Evolutionary conservation across 2,113 vertebrate genomes (phyloP).

Genomic region (Lipophrys pholis): DNA sequence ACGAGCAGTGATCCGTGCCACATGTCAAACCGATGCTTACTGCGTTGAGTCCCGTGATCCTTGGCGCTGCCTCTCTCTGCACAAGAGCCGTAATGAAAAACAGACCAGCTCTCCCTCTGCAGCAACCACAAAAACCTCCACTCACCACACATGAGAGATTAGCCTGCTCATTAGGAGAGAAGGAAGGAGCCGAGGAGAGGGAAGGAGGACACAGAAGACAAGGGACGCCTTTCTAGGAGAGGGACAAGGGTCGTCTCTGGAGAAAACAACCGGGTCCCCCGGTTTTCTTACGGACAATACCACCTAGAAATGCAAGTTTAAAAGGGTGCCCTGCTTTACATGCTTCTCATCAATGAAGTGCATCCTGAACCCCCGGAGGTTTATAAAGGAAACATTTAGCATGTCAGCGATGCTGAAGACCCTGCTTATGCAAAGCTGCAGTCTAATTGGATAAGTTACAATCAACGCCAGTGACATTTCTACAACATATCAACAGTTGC

Average conservation of each 20-base stretch:
- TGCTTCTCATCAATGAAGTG: constrained; percentile 9
- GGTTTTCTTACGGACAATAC: constrained; percentile 31
- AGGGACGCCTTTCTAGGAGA: constrained; percentile 49
- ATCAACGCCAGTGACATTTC: constrained; percentile 38
- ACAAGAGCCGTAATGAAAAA: constrained; percentile 72
- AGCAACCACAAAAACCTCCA: constrained; percentile 67
- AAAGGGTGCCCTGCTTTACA: constrained; percentile 37
- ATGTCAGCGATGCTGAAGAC: constrained; percentile 8
- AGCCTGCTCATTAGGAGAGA: constrained; percentile 74
- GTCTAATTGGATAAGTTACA: constrained; percentile 26
- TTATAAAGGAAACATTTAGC: constrained; percentile 31
- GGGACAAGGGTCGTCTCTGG: constrained; percentile 40
- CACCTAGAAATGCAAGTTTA: constrained; percentile 33
- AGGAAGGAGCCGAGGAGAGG: constrained; percentile 54
- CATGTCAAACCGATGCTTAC: constrained; percentile 45
- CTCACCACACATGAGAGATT: constrained; percentile 75
- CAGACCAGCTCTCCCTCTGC: constrained; percentile 70
- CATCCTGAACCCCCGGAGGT: constrained; percentile 3
- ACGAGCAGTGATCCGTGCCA: constrained; percentile 31
- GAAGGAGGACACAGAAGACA: constrained; percentile 34
- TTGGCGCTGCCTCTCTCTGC: constrained; percentile 62
- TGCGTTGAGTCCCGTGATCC: constrained; percentile 63
- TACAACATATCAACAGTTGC: constrained; percentile 5
- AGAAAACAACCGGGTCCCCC: constrained; percentile 32
- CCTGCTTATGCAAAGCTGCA: constrained; percentile 27